Base-by-base conservation (phyloP, 92 coral and sea anemone genomes). In the Palythoa caribaeorum region DNA sequence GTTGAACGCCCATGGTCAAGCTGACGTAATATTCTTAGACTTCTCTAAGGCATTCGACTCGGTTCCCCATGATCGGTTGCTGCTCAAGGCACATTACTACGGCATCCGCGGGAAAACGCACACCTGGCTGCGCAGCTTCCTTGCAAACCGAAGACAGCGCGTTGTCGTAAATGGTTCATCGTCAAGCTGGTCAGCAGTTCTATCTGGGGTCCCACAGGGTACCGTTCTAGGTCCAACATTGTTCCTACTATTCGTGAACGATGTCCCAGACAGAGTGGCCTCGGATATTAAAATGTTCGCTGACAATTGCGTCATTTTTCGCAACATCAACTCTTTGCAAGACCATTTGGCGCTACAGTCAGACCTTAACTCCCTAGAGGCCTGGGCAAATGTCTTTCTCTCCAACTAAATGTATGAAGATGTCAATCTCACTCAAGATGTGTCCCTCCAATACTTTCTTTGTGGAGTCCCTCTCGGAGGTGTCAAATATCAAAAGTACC, bases 401-500 rank as follows among this genome's bases (percentile, higher is more conserved):
- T 55, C 38, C 38, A 28, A 28, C 47, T 28, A 35, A 71, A 38
- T 71, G 76, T 9, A 71, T 54, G 60, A 11, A 3, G 60, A 54
- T 54, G 60, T 54, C 60, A 2, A 54, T 54, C 9, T 54, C 60
- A 54, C 60, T 54, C 60, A 54, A 54, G 60, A 54, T 2, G 60
- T 54, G 60, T 54, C 60, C 9, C 60, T 54, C 60, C 7, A 54
- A 54, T 54, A 54, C 60, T 54, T 54, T 11, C 2, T 54, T 54
- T 54, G 86, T 52, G 83, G 87, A 47, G 75, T 78, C 35, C 88
- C 87, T 21, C 75, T 75, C 3, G 85, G 76, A 54, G 89, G 92
- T 19, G 92, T 77, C 44, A 47, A 54, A 54, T 85, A 39, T 62
- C 89, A 83, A 71, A 89, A 84, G 72, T 84, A 83, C 89, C n/a